Base-by-base conservation (phyloP, 2,888 invertebrate genomes). In the Chloroclystis v-ata region DNA sequence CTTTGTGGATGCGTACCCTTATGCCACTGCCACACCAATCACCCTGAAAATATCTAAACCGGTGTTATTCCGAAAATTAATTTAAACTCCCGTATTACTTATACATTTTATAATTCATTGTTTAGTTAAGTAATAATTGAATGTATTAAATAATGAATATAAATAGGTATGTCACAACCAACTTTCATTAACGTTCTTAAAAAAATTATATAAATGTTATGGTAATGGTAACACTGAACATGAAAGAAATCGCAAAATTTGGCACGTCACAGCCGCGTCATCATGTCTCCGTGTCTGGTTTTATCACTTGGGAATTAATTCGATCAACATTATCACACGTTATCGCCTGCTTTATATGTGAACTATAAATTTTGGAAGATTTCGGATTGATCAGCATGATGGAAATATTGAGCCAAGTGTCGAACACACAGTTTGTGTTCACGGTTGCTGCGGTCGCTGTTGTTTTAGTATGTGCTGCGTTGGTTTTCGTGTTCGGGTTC, bases 401-500 rank as follows among this genome's bases (percentile, higher is more conserved):
- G 91, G 91, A 91, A 81, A 77, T 91, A 60, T 80, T 91, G 60
- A 86, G 79, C 67, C 89, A 90, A 73, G 81, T 90, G 67, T 81
- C 89, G 56, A 89, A 88, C 72, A 86, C 89, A 63, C 90, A 90
- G 78, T 78, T 90, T 65, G 66, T 89, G 58, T 83, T 89, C 64
- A 89, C 89, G 58, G 87, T 87, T 63, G 89, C 90, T 52, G 89
- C 90, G 61, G 90, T 89, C 54, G 82, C 90, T 61, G 89, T 92
- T 72, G 93, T 94, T 65, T 89, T 94, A 71, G 78, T 93, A 62
- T 92, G 91, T 74, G 93, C 93, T 59, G 87, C 93, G 60, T 83
- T 94, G 61, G 93, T 94, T 65, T 94, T 93, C 84, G 90, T 91
- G 57, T 94, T 94, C 78, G 94, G 94, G 55, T 94, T 95, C 82